Base-by-base conservation (phyloP, 2,113 vertebrate species). In the rat (Rattus norvegicus) region DNA sequence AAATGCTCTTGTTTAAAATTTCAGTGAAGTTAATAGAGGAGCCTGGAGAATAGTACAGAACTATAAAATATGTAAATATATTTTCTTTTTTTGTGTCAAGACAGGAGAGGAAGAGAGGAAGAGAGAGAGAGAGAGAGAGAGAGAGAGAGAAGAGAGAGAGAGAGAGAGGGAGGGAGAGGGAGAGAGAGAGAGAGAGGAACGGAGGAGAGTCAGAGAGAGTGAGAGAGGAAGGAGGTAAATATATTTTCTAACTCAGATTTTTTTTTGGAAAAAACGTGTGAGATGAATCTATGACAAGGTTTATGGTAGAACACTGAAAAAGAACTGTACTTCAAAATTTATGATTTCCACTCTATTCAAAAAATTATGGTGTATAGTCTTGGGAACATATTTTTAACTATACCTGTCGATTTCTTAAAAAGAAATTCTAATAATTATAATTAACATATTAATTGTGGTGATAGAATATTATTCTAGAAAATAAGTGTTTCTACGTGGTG, bases 1-100 rank as follows among this genome's bases (percentile, higher is more conserved):
- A 94, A n/a, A 61, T 94, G 13, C 36, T 12, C 30, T 0, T 49
- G 26, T 22, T 96, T 56, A n/a, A 94, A 98, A 67, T 89, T 95
- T 63, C 92, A 5, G n/a, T 24, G 54, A 77, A 30, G n/a, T 88
- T 56, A 79, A 36, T 61, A 86, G 72, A 91, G 22, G 56, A 79
- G 3, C 5, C 36, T 56, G 7, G 12, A 30, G 7, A 81, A 65
- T 59, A 52, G 5, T 47, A 52, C 26, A 28, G 10, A 26, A 65
- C 20, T 20, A 2, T 7, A 36, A 85, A 90, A 80, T 16, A 59
- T n/a, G 43, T 72, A 70, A 79, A 85, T 67, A 11, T 67, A 33
- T 43, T 92, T 11, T 67, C 19, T 69, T n/a, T n/a, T n/a, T n/a
- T n/a, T n/a, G n/a, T n/a, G n/a, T n/a, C n/a, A n/a, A n/a, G n/a